phyloP scores from a whole-genome alignment of 2,797 vertebrate species.

The Aplochiton taeniatus region DNA sequence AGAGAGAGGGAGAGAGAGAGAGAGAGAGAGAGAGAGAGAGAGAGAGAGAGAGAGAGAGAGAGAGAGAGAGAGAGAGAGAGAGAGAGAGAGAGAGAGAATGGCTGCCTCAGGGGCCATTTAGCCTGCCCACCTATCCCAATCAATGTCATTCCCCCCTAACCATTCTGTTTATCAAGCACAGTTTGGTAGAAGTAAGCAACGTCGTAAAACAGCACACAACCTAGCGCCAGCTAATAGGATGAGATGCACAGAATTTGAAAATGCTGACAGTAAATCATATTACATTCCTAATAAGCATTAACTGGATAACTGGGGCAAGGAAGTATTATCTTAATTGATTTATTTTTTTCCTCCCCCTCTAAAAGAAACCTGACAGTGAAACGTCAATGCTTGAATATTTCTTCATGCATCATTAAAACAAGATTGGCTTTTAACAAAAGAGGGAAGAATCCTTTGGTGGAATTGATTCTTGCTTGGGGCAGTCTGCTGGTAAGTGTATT shows the following conservation, averaged over 20 bases:
- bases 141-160: conserved; percentile 91
- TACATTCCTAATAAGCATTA: conserved; percentile 99
- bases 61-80: not conserved
- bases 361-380: conserved; percentile 99
- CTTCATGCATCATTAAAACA: conserved; percentile 99
- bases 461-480: conserved; percentile 99
- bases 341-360: conserved; percentile 76
- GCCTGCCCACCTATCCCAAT: conserved; percentile 88
- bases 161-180: conserved; percentile 87
- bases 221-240: conserved; percentile 98
- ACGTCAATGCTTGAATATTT: conserved; percentile 99
- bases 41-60: conserved; percentile 17
- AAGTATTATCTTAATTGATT: conserved; percentile 99
- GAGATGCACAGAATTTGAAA: conserved; percentile 99
- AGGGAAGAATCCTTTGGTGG: conserved; percentile 95
- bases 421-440: conserved; percentile 99
- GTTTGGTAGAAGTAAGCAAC: conserved; percentile 89
- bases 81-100: conserved; percentile 32
- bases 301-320: conserved; percentile 99
- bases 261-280: conserved; percentile 99
- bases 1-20: conserved; percentile 42
- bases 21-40: conserved; percentile 32
- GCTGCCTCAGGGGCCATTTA: conserved; percentile 70
- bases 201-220: conserved; percentile 81
- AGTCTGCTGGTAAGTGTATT: conserved; percentile 99